Percentiles rank a stretch among this genome's conserved stretches.
phyloP scores from a whole-genome alignment of 1,140 invertebrate genomes.

The Drosophila murphyi region DNA sequence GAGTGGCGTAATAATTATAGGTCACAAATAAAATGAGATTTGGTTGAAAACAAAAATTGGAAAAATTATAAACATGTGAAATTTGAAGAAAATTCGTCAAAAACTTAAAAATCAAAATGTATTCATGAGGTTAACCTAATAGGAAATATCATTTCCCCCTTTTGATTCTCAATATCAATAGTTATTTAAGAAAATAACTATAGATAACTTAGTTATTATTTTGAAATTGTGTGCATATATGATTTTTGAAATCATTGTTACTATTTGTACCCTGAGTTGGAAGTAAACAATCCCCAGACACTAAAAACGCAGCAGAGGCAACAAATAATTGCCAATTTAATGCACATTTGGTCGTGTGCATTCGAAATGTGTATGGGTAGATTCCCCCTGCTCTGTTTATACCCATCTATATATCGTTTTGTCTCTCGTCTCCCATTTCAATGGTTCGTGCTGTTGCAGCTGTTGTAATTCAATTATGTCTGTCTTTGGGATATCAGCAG shows the following conservation, averaged over 20 bases:
- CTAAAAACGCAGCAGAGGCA: slow-evolving; percentile 58
- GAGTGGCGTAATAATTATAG: too few species aligned
- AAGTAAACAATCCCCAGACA: slow-evolving; percentile 15
- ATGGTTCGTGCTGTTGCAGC: slow-evolving; percentile 45
- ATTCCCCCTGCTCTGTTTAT: not conserved
- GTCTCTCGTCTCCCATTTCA: slow-evolving; percentile 28
- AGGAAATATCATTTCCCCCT: not conserved
- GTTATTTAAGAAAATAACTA: too few species aligned
- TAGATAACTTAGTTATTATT: not conserved
- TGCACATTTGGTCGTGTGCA: slow-evolving; percentile 66
- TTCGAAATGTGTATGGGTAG: not conserved
- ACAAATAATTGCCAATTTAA: slow-evolving; percentile 76
- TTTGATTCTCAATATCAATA: too few species aligned
- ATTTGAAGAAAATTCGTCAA: not conserved
- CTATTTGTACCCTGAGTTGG: not conserved
- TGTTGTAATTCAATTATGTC: slow-evolving; percentile 79
- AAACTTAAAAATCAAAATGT: not conserved
- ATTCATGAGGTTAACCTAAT: not conserved
- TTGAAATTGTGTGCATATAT: not conserved
- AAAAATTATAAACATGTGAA: not conserved
- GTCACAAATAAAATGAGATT: too few species aligned
- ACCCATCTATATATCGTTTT: not conserved
- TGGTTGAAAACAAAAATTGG: too few species aligned
- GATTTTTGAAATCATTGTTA: slow-evolving; percentile 8
- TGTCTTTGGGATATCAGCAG: slow-evolving; percentile 80